These are phyloP conservation scores for Sceliomorpha sp. DNA, from an alignment of 2,888 invertebrate species.

Conservation along the genomic window DNA sequence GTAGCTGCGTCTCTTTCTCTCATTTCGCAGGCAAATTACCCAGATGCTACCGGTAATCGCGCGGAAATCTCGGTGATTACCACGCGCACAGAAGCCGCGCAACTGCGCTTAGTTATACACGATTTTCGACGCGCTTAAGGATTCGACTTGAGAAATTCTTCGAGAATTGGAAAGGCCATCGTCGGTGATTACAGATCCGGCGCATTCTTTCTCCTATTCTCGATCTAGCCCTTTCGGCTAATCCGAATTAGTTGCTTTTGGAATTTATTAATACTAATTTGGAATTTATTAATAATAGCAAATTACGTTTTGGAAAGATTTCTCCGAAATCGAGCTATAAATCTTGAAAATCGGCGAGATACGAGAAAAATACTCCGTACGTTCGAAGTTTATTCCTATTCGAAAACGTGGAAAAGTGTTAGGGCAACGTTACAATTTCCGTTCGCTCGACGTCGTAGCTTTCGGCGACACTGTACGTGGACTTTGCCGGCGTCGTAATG, in stretches of 20 bases:
- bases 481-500: conserved; percentile 34
- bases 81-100: conserved; percentile 69
- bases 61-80: conserved; percentile 75
- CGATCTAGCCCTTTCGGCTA: conserved; percentile 41
- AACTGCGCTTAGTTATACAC: conserved; percentile 53
- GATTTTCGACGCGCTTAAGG: conserved; percentile 58
- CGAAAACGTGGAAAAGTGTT: too few species aligned
- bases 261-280: conserved; percentile 38
- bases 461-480: conserved; percentile 28
- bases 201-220: conserved; percentile 39
- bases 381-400: too few species aligned
- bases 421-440: not conserved
- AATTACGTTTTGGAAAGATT: too few species aligned
- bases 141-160: conserved; percentile 55
- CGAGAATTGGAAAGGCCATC: conserved; percentile 53
- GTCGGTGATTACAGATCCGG: conserved; percentile 36
- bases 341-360: too few species aligned
- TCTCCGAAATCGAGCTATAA: too few species aligned
- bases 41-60: conserved; percentile 77
- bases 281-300: too few species aligned
- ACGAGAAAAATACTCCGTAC: too few species aligned
- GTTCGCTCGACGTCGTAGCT: not conserved
- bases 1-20: conserved; percentile 56
- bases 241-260: conserved; percentile 40
- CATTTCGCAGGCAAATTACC: conserved; percentile 77